Evolutionary conservation across 2,888 invertebrate genomes (phyloP), one percentile per base, ranked within the genome.

Genomic region (Synanthedon vespiformis): DNA sequence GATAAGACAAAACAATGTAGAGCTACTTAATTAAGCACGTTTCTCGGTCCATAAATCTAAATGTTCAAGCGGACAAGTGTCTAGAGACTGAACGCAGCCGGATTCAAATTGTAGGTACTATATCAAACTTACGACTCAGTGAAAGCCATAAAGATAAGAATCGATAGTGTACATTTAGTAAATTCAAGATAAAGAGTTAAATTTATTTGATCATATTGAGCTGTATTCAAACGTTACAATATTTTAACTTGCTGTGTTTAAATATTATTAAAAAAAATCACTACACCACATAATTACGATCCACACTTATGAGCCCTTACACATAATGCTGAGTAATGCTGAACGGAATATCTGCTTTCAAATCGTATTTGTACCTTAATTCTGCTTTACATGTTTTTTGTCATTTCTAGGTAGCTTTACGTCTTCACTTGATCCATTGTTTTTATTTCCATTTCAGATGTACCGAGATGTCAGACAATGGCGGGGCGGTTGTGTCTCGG

Each of bases 381-480:
- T 22, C 1, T 5, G 6, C 11, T 44, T n/a, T n/a, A 44, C 13
- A 44, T 13, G n/a, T 14, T 11, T 44, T 44, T 14, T 44, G 47
- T 13, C 47, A 44, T 8, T 44, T 44, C 14, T 44, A 44, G n/a
- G n/a, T 44, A 14, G 34, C 10, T 44, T 44, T 12, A 6, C n/a
- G 47, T 44, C 6, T 44, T 34, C 10, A 34, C 34, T 34, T 34
- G 11, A 13, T 18, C 22, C 51, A 51, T 48, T 53, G 50, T 65
- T 64, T 69, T 70, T 41, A 22, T 22, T 22, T 22, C 22, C 1
- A 64, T 82, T 79, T 54, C 85, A 86, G 86, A 75, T 82, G 77
- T 62, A 65, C 56, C 77, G 80, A 69, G 63, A 88, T 88, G 88
- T 85, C 88, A 63, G 88, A 88, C 62, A 84, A 83, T 75, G 72